Conservation (phyloP, 2,113 vertebrate species). For the Rhinopithecus roxellana region DNA sequence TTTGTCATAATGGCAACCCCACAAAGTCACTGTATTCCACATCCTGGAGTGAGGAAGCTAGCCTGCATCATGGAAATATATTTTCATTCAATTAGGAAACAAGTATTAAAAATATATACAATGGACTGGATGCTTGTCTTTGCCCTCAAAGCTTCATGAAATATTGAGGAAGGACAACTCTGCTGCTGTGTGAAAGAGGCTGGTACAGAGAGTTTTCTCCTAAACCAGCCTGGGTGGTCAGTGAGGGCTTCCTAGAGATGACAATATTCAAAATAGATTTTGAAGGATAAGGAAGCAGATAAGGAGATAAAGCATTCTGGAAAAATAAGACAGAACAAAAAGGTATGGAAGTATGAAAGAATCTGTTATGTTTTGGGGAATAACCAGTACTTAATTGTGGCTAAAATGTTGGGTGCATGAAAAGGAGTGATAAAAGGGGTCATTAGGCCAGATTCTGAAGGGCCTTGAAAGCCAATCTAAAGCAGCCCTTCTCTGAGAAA, state of each 20-base stretch:
- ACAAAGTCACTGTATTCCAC: not conserved
- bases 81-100: not conserved
- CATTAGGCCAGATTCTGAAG: not conserved
- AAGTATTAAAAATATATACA: not conserved
- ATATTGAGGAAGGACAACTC: not conserved
- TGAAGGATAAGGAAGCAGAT: not conserved
- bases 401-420: not conserved
- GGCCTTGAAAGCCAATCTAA: not conserved
- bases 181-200: not conserved
- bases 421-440: not conserved
- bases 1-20: not conserved
- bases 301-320: not conserved
- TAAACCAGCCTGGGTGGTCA: not conserved
- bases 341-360: not conserved
- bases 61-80: not conserved
- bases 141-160: not conserved
- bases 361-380: not conserved
- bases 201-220: not conserved
- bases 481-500: not conserved
- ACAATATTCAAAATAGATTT: not conserved
- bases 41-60: not conserved
- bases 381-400: not conserved
- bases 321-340: not conserved
- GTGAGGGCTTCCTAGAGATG: not conserved
- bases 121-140: not conserved